phyloP scores from a whole-genome alignment of 2,797 vertebrate genomes.

The Tokudaia tokunoshimensis region DNA sequence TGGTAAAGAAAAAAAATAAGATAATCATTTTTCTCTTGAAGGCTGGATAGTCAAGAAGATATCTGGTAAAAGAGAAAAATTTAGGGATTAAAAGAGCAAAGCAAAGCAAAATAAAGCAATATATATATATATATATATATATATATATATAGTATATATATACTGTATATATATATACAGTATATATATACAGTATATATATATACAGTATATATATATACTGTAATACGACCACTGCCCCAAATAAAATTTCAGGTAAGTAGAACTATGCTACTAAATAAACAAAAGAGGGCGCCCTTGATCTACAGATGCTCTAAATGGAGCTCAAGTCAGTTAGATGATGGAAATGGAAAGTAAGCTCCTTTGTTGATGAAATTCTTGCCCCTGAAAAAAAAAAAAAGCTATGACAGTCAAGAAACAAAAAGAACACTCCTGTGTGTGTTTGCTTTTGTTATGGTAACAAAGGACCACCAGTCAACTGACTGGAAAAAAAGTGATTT shows the following conservation, averaged over 20 bases:
- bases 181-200: too few relatives aligned
- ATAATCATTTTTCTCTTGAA: not conserved
- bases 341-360: not conserved
- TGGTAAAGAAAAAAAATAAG: not conserved
- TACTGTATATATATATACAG: too few relatives aligned
- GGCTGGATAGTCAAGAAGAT: not conserved
- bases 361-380: not conserved
- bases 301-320: not conserved
- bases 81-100: not conserved
- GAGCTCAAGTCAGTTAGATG: not conserved
- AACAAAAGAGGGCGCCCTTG: constrained; percentile 63
- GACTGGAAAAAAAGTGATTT: not conserved
- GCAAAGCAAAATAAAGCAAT: not conserved
- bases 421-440: not conserved
- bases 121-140: not conserved
- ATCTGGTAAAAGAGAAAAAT: not conserved
- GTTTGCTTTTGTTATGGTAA: not conserved
- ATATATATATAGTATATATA: not conserved
- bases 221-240: not conserved
- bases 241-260: not conserved
- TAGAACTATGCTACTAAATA: not conserved
- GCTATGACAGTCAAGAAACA: not conserved
- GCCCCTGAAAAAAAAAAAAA: not conserved
- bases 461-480: not conserved
- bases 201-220: not conserved